phyloP scores from a whole-genome alignment of 2,888 invertebrate species.

The Listrodromus nycthemerus region DNA sequence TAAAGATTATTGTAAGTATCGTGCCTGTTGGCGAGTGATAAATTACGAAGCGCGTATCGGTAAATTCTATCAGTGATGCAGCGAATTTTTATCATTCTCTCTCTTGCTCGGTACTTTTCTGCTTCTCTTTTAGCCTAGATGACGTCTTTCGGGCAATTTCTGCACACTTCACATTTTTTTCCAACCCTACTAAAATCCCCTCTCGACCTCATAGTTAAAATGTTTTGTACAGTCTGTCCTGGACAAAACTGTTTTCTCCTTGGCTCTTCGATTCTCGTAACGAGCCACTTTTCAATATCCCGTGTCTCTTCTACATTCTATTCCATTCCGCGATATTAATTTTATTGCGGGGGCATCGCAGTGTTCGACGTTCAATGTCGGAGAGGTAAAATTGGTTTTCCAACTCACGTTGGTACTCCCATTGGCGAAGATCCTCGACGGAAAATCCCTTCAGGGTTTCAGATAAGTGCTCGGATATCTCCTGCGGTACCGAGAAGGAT shows the following conservation, averaged over 20 bases:
- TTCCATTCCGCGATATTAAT: not conserved
- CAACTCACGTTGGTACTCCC: constrained; percentile 40
- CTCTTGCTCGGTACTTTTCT: not conserved
- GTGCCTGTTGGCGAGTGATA: too few relatives aligned
- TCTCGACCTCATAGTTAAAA: not conserved
- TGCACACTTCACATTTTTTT: not conserved
- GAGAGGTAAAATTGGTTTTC: constrained; percentile 32
- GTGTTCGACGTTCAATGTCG: not conserved
- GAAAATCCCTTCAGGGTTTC: constrained; percentile 30
- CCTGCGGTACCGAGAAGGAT: constrained; percentile 12
- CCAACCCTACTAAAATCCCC: not conserved
- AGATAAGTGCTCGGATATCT: constrained; percentile 31
- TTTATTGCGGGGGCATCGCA: not conserved
- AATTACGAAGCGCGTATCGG: too few relatives aligned
- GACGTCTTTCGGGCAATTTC: not conserved
- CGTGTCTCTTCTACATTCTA: not conserved
- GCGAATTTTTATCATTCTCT: too few relatives aligned
- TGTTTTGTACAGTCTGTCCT: not conserved
- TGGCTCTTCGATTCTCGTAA: not conserved
- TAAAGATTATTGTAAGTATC: too few relatives aligned
- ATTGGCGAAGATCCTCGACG: constrained; percentile 2
- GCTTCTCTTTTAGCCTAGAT: not conserved
- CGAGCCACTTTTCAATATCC: not conserved
- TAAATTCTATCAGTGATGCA: too few relatives aligned
- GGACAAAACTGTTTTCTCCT: not conserved